phyloP scores from a whole-genome alignment of 1,140 invertebrate genomes.

The Nymphalis io region DNA sequence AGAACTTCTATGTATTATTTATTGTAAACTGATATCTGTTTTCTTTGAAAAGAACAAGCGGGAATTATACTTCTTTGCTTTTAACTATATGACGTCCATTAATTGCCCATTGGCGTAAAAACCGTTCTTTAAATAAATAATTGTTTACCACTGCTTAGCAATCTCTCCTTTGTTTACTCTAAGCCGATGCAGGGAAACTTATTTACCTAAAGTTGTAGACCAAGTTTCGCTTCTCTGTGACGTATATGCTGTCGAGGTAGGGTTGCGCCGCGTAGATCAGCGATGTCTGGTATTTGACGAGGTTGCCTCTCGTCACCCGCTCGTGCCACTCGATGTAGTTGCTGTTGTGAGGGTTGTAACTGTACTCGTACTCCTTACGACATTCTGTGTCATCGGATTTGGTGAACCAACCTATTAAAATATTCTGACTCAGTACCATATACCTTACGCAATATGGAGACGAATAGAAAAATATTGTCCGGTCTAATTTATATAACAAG shows the following conservation, averaged over 20 bases:
- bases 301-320: constrained; percentile 83
- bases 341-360: constrained; percentile 82
- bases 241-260: constrained; percentile 90
- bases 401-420: constrained; percentile 87
- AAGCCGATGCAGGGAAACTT: not conserved
- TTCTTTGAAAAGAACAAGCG: not conserved
- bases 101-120: no score
- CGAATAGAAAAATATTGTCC: no score
- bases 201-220: constrained; percentile 89
- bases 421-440: not conserved
- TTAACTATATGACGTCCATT: no score
- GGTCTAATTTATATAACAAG: no score
- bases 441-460: no score
- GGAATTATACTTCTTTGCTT: no score
- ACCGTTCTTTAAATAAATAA: no score
- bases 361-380: constrained; percentile 91
- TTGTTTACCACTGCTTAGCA: no score
- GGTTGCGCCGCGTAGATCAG: constrained; percentile 89
- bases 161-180: no score
- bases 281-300: constrained; percentile 83
- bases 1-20: not conserved
- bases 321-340: constrained; percentile 92
- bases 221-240: constrained; percentile 93
- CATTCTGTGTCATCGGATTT: constrained; percentile 87
- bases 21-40: not conserved